Conservation (phyloP, 2,113 vertebrate genomes). For the Nipponia nippon region DNA sequence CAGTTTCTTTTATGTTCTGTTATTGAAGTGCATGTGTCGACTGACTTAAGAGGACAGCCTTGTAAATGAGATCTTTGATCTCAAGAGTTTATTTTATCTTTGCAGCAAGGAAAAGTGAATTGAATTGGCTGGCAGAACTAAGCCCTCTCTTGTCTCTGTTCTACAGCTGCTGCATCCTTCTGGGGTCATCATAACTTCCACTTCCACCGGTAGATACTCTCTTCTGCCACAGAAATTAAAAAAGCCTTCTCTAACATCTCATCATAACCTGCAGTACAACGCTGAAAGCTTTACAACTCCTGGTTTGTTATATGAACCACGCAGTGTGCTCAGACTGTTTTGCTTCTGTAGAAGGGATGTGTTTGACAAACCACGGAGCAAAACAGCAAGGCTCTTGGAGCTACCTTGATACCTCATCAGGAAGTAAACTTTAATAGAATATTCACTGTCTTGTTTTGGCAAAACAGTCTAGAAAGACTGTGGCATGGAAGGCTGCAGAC, state of each 20-base stretch:
- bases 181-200: not conserved
- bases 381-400: not conserved
- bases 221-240: not conserved
- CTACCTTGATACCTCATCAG: not conserved
- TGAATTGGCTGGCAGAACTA: constrained; percentile 52
- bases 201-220: not conserved
- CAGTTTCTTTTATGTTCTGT: constrained; percentile 41
- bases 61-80: constrained; percentile 64
- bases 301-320: not conserved
- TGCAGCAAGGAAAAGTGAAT: constrained; percentile 54
- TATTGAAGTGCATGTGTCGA: constrained; percentile 39
- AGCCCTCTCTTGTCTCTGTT: constrained; percentile 32
- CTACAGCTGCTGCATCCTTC: constrained; percentile 41
- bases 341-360: not conserved
- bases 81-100: constrained; percentile 63
- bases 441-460: not conserved
- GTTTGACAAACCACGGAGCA: not conserved
- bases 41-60: constrained; percentile 38
- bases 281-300: constrained; percentile 17
- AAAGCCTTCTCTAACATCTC: not conserved
- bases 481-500: not conserved
- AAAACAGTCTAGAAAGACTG: not conserved
- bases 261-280: not conserved
- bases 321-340: not conserved
- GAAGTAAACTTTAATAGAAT: not conserved